A percentile compares a stretch with the other conserved stretches of the same genome.
Evolutionary conservation across 2,888 invertebrate genomes (phyloP).

Genomic region (Trissolcus brochymenae): DNA sequence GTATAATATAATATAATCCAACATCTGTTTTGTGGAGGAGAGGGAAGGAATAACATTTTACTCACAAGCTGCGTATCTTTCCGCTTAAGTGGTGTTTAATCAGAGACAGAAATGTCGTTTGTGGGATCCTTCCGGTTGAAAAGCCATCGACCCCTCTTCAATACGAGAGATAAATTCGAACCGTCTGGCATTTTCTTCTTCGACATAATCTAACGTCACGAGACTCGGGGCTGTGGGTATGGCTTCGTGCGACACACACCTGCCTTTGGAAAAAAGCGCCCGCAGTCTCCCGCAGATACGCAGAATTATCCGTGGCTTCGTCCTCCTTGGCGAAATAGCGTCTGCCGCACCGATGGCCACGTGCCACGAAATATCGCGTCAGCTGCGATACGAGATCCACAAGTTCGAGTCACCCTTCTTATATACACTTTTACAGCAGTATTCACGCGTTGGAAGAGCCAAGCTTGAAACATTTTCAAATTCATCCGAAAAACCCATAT

Average conservation of each 20-base stretch:
- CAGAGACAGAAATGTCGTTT: constrained; percentile 27
- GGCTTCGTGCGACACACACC: constrained; percentile 37
- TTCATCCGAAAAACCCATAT: no score
- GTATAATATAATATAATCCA: constrained; percentile 18
- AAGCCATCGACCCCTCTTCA: constrained; percentile 26
- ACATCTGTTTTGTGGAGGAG: constrained; percentile 16
- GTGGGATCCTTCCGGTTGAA: constrained; percentile 34
- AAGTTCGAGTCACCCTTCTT: background rate
- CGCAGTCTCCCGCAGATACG: constrained; percentile 43
- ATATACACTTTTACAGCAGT: no score
- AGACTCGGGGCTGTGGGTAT: constrained; percentile 14
- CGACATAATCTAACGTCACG: constrained; percentile 40
- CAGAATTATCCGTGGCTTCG: constrained; percentile 34
- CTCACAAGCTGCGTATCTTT: constrained; percentile 42
- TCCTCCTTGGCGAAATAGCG: constrained; percentile 26
- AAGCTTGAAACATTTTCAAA: constrained; percentile 1
- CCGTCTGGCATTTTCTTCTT: constrained; percentile 42
- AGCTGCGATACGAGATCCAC: constrained; percentile 50
- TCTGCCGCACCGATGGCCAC: constrained; percentile 51
- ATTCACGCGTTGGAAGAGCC: no score
- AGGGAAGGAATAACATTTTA: constrained; percentile 3
- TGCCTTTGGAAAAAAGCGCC: constrained; percentile 43
- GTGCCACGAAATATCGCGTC: constrained; percentile 55
- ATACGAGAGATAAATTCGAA: constrained; percentile 35
- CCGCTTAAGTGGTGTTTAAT: constrained; percentile 44